Evolutionary conservation across 2,888 invertebrate species (phyloP).

Genomic region (Pteria penguin): DNA sequence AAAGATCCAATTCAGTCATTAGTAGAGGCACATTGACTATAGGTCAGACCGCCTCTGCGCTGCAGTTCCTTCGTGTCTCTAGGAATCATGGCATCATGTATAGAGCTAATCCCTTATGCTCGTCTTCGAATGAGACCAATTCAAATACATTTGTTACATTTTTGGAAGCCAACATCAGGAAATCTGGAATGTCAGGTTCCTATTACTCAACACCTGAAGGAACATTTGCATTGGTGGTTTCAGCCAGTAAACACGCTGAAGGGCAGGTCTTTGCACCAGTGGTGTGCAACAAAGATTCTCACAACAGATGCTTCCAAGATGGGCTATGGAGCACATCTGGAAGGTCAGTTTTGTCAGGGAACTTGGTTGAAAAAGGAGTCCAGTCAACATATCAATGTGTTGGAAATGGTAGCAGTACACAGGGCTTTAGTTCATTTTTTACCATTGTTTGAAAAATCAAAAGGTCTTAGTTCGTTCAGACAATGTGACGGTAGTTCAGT

Average conservation of each 20-base stretch:
- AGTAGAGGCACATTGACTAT: no score
- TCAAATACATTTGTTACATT: constrained; percentile 17
- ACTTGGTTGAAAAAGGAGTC: no score
- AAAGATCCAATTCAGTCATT: not conserved
- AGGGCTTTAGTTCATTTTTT: no score
- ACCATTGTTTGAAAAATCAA: no score
- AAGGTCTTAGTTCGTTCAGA: no score
- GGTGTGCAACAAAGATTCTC: not conserved
- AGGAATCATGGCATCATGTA: constrained; percentile 13
- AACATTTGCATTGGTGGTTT: constrained; percentile 6
- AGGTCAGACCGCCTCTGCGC: no score
- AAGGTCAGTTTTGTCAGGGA: no score
- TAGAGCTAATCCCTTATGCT: constrained; percentile 26
- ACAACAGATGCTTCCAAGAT: constrained; percentile 34
- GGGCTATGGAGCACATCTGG: no score
- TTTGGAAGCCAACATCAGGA: constrained; percentile 8
- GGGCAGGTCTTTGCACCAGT: not conserved
- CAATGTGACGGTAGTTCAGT: no score
- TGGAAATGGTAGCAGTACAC: no score
- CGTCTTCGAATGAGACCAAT: constrained; percentile 27
- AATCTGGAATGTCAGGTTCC: constrained; percentile 8
- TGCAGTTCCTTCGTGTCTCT: no score
- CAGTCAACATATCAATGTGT: no score
- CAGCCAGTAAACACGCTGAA: not conserved
- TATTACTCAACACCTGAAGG: constrained; percentile 6